Percentiles rank a stretch among this genome's conserved stretches.
Conservation (phyloP, 2,888 invertebrate species). For the Cerastis leucographa region DNA sequence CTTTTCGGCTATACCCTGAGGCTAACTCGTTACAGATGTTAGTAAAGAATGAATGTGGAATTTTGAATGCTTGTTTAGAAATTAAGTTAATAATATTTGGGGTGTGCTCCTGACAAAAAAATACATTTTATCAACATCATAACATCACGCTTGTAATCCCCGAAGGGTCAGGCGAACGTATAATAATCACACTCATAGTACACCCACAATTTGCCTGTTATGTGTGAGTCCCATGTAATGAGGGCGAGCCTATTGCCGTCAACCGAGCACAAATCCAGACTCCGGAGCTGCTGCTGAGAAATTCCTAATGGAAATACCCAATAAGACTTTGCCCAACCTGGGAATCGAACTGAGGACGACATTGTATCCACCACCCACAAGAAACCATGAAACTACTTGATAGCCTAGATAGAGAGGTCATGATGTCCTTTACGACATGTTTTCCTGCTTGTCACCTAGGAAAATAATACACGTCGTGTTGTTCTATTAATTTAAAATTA, state of each 20-base stretch:
- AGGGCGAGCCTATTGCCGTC: too few relatives aligned
- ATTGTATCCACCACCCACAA: not conserved
- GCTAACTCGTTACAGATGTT: conserved; percentile 62
- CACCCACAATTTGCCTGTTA: too few relatives aligned
- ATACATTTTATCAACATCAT: not conserved
- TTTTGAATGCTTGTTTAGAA: conserved; percentile 41
- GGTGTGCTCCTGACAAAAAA: not conserved
- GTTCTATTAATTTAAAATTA: not conserved
- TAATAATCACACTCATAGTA: too few relatives aligned
- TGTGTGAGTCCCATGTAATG: too few relatives aligned
- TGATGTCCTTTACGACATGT: not conserved
- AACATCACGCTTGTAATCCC: too few relatives aligned
- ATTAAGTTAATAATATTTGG: conserved; percentile 27
- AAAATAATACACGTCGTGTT: too few relatives aligned
- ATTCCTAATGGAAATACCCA: too few relatives aligned
- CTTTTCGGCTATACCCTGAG: conserved; percentile 67
- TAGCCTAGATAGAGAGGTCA: not conserved
- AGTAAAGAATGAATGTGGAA: conserved; percentile 46
- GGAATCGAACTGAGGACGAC: too few relatives aligned
- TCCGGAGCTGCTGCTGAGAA: too few relatives aligned
- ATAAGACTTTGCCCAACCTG: too few relatives aligned
- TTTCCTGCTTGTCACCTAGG: not conserved
- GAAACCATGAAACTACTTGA: not conserved
- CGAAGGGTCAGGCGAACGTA: too few relatives aligned
- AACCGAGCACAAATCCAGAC: too few relatives aligned